Percentiles rank a stretch among this genome's conserved stretches.
These are phyloP conservation scores for Pseudachorutes palmiensis DNA, from an alignment of 1,140 invertebrate genomes.

Conservation along the genomic window DNA sequence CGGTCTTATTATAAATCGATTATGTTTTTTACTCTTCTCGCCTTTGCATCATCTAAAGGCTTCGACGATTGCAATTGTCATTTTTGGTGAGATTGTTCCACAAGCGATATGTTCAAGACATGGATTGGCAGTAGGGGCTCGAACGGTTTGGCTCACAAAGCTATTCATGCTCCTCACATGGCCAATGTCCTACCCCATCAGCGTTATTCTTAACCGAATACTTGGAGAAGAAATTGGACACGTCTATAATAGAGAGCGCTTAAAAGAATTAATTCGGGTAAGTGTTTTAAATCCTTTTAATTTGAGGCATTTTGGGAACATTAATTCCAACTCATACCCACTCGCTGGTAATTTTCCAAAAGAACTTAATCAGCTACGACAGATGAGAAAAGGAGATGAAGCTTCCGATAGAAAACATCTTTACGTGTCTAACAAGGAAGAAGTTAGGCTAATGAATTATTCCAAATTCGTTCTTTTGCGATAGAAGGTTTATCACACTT, in stretches of 20 bases:
- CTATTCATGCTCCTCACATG: slow-evolving; percentile 91
- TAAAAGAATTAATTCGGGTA: slow-evolving; percentile 91
- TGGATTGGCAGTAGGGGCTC: slow-evolving; percentile 55
- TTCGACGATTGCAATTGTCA: slow-evolving; percentile 54
- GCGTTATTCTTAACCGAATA: slow-evolving; percentile 72
- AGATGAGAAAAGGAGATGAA: no score
- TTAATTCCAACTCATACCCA: not conserved
- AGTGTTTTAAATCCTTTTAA: slow-evolving; percentile 26
- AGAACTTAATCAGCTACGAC: no score
- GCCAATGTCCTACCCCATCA: slow-evolving; percentile 87
- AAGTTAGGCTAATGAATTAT: no score
- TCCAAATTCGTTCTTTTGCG: no score
- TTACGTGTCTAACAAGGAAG: no score
- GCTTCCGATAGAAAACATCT: no score
- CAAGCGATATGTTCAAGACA: slow-evolving; percentile 55
- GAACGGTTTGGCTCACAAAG: slow-evolving; percentile 63
- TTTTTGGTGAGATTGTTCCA: slow-evolving; percentile 55
- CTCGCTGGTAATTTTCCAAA: not conserved
- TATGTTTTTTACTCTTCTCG: no score
- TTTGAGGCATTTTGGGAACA: not conserved
- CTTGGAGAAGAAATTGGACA: slow-evolving; percentile 94
- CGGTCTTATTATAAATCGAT: no score
- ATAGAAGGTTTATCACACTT: no score
- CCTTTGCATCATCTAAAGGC: no score
- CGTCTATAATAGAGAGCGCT: slow-evolving; percentile 88